A percentile compares a stretch with the other conserved stretches of the same genome.
phyloP scores from a whole-genome alignment of 2,113 vertebrate species.

The Carollia perspicillata region DNA sequence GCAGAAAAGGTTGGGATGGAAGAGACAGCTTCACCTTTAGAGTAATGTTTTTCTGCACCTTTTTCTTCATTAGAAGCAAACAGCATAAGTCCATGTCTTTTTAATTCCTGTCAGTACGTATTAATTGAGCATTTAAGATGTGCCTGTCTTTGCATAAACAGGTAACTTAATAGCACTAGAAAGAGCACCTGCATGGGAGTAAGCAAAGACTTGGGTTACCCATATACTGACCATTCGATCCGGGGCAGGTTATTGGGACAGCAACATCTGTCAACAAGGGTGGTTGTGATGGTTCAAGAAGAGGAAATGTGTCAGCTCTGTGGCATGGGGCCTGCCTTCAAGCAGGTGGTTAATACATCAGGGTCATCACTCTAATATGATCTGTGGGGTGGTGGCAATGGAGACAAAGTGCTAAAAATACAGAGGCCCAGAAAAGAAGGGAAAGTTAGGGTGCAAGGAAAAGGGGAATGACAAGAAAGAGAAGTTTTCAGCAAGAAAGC shows the following conservation, averaged over 20 bases:
- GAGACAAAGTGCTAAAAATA: not conserved
- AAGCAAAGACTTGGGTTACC: too few species aligned
- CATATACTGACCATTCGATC: too few species aligned
- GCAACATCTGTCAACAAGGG: not conserved
- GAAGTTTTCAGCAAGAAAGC: slow-evolving; percentile 63
- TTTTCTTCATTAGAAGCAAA: not conserved
- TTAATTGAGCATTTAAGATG: not conserved
- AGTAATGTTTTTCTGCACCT: not conserved
- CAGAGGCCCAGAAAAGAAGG: not conserved
- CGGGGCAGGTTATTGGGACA: not conserved
- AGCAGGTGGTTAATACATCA: not conserved
- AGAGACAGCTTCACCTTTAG: not conserved
- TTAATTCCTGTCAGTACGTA: not conserved
- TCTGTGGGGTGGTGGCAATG: not conserved
- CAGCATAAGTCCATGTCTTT: not conserved
- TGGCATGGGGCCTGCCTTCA: not conserved
- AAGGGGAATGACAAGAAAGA: not conserved
- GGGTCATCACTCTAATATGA: not conserved
- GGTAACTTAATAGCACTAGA: not conserved
- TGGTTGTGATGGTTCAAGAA: not conserved
- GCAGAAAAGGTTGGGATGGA: not conserved
- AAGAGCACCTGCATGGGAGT: too few species aligned
- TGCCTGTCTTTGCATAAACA: not conserved
- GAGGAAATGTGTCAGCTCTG: not conserved
- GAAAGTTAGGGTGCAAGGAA: not conserved